These are phyloP conservation scores for Piaya cayana DNA, from an alignment of 2,113 vertebrate genomes.

Conservation along the genomic window DNA sequence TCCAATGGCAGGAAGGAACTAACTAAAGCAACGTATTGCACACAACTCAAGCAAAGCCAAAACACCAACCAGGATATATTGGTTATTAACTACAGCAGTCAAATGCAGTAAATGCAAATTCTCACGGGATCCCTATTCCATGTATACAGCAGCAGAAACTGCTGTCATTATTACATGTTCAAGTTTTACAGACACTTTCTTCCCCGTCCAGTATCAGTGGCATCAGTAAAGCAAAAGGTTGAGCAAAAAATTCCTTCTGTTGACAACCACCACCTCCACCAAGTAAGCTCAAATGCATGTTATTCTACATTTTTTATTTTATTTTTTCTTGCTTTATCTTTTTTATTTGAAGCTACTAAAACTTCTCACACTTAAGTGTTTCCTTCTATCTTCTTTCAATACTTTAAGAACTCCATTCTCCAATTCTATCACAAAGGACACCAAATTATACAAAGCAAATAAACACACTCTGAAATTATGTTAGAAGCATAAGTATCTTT, in stretches of 20 bases:
- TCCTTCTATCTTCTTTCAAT: neutral
- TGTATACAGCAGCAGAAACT: fast-evolving
- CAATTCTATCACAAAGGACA: neutral
- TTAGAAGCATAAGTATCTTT: neutral
- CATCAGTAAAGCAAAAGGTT: neutral
- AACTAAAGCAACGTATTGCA: neutral
- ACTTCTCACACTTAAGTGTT: neutral
- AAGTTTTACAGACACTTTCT: fast-evolving
- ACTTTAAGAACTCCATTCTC: neutral
- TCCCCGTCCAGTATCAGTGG: neutral
- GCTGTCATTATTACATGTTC: fast-evolving
- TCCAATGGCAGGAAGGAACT: neutral
- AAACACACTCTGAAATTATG: neutral
- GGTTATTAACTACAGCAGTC: neutral
- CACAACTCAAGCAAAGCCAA: neutral
- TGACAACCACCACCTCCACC: neutral
- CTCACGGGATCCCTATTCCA: neutral
- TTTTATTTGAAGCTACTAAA: neutral
- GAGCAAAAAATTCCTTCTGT: neutral
- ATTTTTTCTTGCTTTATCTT: neutral
- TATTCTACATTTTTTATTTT: neutral
- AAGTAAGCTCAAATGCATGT: too few relatives aligned
- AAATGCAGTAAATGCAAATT: neutral
- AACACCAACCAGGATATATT: neutral
- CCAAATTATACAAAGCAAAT: neutral